phyloP scores from a whole-genome alignment of 2,113 vertebrate genomes.

The Pygathrix nemaeus region DNA sequence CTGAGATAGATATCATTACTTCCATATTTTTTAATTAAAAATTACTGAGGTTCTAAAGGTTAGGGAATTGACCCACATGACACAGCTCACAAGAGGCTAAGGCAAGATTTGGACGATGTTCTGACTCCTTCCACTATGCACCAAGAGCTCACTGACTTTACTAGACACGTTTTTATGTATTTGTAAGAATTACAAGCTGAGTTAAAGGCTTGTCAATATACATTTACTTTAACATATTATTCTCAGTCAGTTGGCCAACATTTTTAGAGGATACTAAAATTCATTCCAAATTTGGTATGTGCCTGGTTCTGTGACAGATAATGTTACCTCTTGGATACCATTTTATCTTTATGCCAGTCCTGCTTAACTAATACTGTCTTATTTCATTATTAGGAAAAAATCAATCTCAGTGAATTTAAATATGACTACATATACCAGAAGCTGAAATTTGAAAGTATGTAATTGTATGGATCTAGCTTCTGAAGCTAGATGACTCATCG shows the following conservation, averaged over 20 bases:
- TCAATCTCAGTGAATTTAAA: neutral
- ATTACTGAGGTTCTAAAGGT: neutral
- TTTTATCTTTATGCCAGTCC: neutral
- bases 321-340: neutral
- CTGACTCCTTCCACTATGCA: neutral
- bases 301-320: neutral
- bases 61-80: neutral
- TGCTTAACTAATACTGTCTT: neutral
- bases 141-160: neutral
- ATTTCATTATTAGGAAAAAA: neutral
- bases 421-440: neutral
- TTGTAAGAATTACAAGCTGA: neutral
- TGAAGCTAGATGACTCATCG: neutral
- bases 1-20: neutral
- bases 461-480: neutral
- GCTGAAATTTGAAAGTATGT: neutral
- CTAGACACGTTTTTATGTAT: neutral
- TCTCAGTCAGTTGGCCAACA: neutral
- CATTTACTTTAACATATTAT: neutral
- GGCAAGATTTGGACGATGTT: neutral
- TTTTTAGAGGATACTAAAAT: neutral
- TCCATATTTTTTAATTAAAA: neutral
- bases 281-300: neutral
- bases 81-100: neutral
- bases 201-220: neutral